Base-by-base conservation (phyloP, 2,113 vertebrate genomes). In the Thermophis baileyi region DNA sequence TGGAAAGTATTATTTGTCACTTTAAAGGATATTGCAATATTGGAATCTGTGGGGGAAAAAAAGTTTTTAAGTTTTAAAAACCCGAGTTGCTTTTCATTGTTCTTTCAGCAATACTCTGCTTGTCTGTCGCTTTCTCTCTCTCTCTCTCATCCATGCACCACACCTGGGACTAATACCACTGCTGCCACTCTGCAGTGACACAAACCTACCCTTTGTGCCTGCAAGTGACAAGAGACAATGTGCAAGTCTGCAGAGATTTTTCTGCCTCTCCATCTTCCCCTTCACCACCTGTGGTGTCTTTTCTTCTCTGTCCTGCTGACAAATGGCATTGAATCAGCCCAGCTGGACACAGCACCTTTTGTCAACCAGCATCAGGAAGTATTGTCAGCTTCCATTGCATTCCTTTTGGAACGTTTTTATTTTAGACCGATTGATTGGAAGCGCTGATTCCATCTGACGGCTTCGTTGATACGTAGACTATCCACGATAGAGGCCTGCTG, bases 161-260 rank as follows among this genome's bases (percentile, higher is more conserved):
- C 81, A 94, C 60, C 93, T 40, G 25, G 22, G 51, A 57, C 25
- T 40, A 54, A 16, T 0, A 0, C 94, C 63, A n/a, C 18, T 94
- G 89, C 1, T 50, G 51, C 46, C 35, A 35, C 22, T 94, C 22
- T 0, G 0, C 86, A 14, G 69, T 88, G 20, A 91, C 74, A 69
- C 24, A 60, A 60, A 69, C 92, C 27, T 81, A 44, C 35, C 18
- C 74, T 81, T 81, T 22, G 57, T 87, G 16, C 93, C 94, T 93
- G 74, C 92, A 93, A 50, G 89, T 63, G 91, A 91, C 91, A 87
- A 57, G 0, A 91, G 85, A 1, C 47, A 93, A 55, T 93, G 74
- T 85, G 89, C 18, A 92, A 90, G 89, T 90, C 51, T 95, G 63
- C 88, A 27, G 90, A 89, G 89, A 87, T 96, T 94, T 81, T 94